A percentile compares a stretch with the other conserved stretches of the same genome.
Conservation (phyloP, 2,888 invertebrate species). For the Leucophenga montana region DNA sequence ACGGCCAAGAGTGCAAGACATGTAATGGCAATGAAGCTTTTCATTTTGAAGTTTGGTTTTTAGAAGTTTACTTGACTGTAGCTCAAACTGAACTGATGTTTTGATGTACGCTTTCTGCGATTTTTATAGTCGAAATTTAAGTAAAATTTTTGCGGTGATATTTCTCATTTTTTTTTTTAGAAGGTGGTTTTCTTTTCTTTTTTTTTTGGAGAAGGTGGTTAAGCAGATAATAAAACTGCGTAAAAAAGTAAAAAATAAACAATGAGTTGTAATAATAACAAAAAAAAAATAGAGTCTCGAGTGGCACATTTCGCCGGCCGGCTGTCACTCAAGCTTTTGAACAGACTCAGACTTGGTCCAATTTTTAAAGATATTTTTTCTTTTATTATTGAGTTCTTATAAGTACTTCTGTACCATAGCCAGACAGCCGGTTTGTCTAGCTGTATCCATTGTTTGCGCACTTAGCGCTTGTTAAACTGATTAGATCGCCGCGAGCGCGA, state of each 20-base stretch:
- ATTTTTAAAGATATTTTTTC: background rate
- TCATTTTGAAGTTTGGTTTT: conserved; percentile 48
- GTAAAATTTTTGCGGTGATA: conserved; percentile 27
- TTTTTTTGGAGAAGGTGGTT: conserved; percentile 26
- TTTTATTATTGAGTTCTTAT: background rate
- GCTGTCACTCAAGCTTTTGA: conserved; percentile 1
- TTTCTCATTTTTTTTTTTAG: conserved; percentile 25
- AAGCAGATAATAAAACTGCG: background rate
- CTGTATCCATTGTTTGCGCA: no score
- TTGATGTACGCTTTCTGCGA: background rate
- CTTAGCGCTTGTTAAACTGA: no score
- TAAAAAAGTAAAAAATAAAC: no score
- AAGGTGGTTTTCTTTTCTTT: conserved; percentile 1
- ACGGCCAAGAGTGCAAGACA: conserved; percentile 49
- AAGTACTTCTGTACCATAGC: no score
- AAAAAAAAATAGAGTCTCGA: background rate
- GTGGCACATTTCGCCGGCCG: background rate
- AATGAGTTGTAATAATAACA: no score
- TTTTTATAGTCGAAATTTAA: no score
- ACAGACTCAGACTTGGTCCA: background rate
- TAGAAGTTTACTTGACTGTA: background rate
- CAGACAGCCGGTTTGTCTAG: no score
- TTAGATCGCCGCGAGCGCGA: no score
- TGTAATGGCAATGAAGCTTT: conserved; percentile 53
- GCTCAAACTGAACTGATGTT: conserved; percentile 46